Conservation (phyloP, 2,113 vertebrate species). For the Ceyx margarethae region DNA sequence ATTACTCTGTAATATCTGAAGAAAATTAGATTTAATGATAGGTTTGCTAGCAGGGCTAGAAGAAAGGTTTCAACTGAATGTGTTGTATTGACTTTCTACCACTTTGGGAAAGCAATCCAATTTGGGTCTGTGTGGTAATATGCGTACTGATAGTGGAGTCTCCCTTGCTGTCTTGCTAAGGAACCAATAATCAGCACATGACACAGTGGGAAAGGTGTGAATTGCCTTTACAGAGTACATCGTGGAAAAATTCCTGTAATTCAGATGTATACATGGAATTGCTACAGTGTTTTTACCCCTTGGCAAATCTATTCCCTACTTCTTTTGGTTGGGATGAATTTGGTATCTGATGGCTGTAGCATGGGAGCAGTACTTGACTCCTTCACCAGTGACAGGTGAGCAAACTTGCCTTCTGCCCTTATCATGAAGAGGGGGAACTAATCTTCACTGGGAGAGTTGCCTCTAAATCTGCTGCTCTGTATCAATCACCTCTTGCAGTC, state of each 20-base stretch:
- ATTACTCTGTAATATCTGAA: background rate
- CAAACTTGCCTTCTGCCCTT: background rate
- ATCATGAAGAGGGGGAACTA: background rate
- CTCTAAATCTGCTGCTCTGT: background rate
- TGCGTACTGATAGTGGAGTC: background rate
- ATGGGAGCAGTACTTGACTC: background rate
- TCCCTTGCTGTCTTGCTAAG: background rate
- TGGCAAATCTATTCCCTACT: background rate
- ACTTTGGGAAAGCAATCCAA: background rate
- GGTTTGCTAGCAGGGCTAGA: background rate
- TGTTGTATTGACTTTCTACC: slow-evolving; percentile 2
- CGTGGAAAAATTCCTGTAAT: background rate
- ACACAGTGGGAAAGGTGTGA: background rate
- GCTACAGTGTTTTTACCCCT: background rate
- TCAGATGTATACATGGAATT: background rate
- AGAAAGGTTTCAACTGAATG: background rate
- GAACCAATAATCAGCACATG: background rate
- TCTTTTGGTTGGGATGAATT: background rate
- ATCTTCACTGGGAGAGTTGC: background rate
- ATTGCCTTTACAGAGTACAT: background rate
- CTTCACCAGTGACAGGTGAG: background rate
- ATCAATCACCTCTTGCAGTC: background rate
- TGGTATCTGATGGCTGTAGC: background rate
- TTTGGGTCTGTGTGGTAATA: background rate
- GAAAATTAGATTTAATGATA: slow-evolving; percentile 33